These are phyloP conservation scores for Cairina moschata DNA, from an alignment of 2,113 vertebrate genomes.

Conservation along the genomic window DNA sequence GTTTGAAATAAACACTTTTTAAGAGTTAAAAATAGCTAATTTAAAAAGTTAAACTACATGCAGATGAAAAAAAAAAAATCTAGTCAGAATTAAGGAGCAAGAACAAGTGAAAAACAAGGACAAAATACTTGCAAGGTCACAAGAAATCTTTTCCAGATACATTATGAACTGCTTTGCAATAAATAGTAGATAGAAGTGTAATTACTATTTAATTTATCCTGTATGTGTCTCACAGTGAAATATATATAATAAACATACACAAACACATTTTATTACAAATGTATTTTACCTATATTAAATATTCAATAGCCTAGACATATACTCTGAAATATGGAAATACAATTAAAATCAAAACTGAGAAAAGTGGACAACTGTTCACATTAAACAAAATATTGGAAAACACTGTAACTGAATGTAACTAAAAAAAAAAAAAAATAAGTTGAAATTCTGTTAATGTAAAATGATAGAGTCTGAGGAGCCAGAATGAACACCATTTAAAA, in stretches of 20 bases:
- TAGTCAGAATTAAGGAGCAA: not conserved
- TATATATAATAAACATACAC: not conserved
- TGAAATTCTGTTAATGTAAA: not conserved
- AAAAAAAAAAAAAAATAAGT: not conserved
- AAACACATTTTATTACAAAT: not conserved
- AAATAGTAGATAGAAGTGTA: not conserved
- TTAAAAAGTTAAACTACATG: not conserved
- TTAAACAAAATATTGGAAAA: not conserved
- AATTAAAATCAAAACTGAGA: not conserved
- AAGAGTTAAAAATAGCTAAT: not conserved
- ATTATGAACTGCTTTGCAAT: not conserved
- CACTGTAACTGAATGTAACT: not conserved
- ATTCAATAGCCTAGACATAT: not conserved
- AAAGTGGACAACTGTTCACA: not conserved
- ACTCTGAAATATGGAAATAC: not conserved
- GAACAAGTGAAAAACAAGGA: not conserved
- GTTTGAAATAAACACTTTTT: not conserved
- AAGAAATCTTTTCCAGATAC: not conserved
- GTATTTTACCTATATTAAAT: not conserved
- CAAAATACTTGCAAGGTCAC: not conserved
- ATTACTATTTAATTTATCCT: not conserved
- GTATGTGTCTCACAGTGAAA: not conserved
- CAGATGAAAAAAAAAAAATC: accelerated
- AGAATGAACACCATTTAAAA: not conserved
- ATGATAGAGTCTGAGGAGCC: not conserved